Conservation (phyloP, 2,888 invertebrate genomes). For the Pimpla rufipes region DNA sequence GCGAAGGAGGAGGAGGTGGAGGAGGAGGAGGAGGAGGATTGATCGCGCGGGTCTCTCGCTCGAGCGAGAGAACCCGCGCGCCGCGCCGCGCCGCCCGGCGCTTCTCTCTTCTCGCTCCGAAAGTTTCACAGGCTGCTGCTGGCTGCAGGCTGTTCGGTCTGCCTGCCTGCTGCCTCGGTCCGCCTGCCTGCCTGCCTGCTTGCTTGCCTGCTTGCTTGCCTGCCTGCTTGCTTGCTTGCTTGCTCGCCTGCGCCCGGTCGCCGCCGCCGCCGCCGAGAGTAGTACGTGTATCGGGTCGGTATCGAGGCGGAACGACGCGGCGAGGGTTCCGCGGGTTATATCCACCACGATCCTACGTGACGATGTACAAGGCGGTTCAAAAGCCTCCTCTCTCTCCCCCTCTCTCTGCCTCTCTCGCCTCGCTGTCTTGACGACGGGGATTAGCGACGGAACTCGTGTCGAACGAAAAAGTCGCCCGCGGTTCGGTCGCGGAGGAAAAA, state of each 20-base stretch:
- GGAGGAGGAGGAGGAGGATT: conserved; percentile 60
- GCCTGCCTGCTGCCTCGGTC: conserved; percentile 52
- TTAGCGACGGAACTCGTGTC: no score
- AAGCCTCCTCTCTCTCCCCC: conserved; percentile 35
- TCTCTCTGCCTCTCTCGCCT: conserved; percentile 28
- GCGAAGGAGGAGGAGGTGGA: conserved; percentile 28
- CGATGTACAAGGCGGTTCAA: conserved; percentile 74
- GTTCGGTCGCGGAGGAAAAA: no score
- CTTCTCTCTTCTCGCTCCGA: conserved; percentile 73
- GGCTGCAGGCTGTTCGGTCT: conserved; percentile 65
- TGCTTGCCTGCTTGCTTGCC: conserved; percentile 46
- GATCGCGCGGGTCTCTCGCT: conserved; percentile 62
- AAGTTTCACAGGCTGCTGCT: conserved; percentile 72
- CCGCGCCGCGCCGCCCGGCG: conserved; percentile 73
- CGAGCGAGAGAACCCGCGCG: conserved; percentile 71
- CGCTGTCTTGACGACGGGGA: conserved; percentile 8
- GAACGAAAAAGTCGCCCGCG: no score
- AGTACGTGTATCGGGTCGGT: conserved; percentile 75
- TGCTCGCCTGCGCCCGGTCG: conserved; percentile 61
- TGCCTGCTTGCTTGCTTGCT: conserved; percentile 59
- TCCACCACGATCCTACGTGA: conserved; percentile 72
- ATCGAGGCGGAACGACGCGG: conserved; percentile 77
- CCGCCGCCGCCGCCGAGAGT: conserved; percentile 58
- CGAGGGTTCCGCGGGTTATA: conserved; percentile 64
- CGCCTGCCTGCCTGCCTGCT: conserved; percentile 52